Base-by-base conservation (phyloP, 2,113 vertebrate genomes). In the Antechinus flavipes region DNA sequence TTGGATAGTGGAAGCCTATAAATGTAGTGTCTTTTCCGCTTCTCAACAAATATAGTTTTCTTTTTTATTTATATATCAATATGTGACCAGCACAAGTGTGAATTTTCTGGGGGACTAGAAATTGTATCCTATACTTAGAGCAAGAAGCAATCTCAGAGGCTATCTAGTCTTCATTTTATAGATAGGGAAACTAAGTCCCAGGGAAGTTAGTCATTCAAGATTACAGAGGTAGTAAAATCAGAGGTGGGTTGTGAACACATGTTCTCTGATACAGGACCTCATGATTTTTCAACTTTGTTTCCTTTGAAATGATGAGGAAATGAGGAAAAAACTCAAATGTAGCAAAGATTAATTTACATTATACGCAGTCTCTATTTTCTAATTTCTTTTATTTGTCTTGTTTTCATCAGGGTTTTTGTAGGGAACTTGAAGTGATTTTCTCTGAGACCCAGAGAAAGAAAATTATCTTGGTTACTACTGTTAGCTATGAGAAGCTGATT, bases 21-120 rank as follows among this genome's bases (percentile, higher is more conserved):
- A 56, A 8, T 84, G 2, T 5, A n/a, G 9, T 54, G 22, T 93
- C 11, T 90, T 95, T 95, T 56, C 46, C 58, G 27, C 27, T 94
- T 96, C 24, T 61, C n/a, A 94, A 3, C 9, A 91, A 46, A 53
- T 92, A 91, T 12, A 61, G 3, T 58, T 90, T 97, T 42, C 2
- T 94, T 95, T 89, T 97, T 94, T 89, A 90, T 94, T 95, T 96
- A 35, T 68, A 68, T 68, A 35, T 6, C 27, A 76, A 35, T 14
- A n/a, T n/a, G 14, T 76, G 61, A n/a, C 27, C 27, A 35, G 27
- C 58, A 30, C 35, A n/a, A n/a, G 16, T n/a, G n/a, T 76, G 14
- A 76, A n/a, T 76, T 76, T 76, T 76, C 35, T 35, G 16, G 61
- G 30, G 35, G 14, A 76, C 30, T n/a, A 76, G 61, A 76, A n/a